Evolutionary conservation across 2,888 invertebrate species (phyloP).

Genomic region (Hololepta plana): DNA sequence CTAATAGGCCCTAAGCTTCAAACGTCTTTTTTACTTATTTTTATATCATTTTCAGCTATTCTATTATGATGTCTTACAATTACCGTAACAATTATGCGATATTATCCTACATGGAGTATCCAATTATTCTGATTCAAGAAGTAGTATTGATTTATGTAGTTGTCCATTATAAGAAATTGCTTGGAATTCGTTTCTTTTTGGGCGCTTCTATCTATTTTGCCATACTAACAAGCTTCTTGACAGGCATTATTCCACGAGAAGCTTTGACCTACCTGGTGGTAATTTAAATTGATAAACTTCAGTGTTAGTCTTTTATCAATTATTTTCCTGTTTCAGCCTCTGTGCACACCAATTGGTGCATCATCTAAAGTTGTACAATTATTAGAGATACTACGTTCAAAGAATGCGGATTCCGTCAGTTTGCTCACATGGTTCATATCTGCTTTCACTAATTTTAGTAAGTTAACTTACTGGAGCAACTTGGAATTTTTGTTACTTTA

Average conservation of each 20-base stretch:
- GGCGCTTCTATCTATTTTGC: slow-evolving; percentile 27
- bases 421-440: slow-evolving; percentile 68
- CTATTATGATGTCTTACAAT: slow-evolving; percentile 67
- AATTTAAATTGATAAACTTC: slow-evolving; percentile 20
- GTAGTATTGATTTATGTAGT: slow-evolving; percentile 53
- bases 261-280: slow-evolving; percentile 45
- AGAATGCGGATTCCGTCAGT: slow-evolving; percentile 61
- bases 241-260: slow-evolving; percentile 28
- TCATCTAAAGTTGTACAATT: slow-evolving; percentile 69
- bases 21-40: not conserved
- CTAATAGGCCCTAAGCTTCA: slow-evolving; percentile 2
- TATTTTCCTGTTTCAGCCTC: slow-evolving; percentile 35
- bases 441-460: slow-evolving; percentile 62
- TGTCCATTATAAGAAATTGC: slow-evolving; percentile 42
- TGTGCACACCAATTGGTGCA: slow-evolving; percentile 64
- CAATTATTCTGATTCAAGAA: slow-evolving; percentile 59
- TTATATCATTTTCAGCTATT: slow-evolving; percentile 42
- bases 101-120: slow-evolving; percentile 70
- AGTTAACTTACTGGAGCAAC: slow-evolving; percentile 22
- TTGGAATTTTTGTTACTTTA: slow-evolving; percentile 6
- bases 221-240: slow-evolving; percentile 28
- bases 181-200: slow-evolving; percentile 28
- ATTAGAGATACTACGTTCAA: slow-evolving; percentile 46
- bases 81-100: slow-evolving; percentile 53
- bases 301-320: slow-evolving; percentile 1